These are phyloP conservation scores for Myiothlypis coronata DNA, from an alignment of 2,797 vertebrate species.

Conservation along the genomic window DNA sequence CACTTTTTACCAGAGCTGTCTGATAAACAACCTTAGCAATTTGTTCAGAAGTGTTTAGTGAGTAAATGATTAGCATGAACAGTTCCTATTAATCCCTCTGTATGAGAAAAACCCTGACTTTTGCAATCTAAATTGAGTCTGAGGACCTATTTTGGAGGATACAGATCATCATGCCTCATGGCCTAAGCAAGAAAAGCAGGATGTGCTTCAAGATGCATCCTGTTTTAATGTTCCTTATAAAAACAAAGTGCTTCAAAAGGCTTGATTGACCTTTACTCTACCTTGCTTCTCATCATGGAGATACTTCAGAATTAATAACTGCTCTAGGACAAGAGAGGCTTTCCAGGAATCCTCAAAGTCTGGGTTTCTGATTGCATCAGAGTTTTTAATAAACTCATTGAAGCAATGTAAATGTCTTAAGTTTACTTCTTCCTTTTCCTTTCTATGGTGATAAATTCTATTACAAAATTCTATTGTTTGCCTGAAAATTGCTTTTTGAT, in stretches of 20 bases:
- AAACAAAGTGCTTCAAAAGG: neutral
- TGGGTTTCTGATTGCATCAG: neutral
- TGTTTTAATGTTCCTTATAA: neutral
- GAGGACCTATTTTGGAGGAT: neutral
- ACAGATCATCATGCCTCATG: neutral
- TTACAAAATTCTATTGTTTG: neutral
- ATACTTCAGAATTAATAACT: neutral
- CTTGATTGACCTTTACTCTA: neutral
- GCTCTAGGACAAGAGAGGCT: neutral
- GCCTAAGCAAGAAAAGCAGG: neutral
- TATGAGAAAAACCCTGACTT: rapidly evolving
- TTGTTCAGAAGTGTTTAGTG: neutral
- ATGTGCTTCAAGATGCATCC: neutral
- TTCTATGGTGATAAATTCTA: neutral
- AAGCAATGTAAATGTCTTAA: neutral
- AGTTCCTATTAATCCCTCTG: neutral
- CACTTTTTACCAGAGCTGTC: neutral
- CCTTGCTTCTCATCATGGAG: neutral
- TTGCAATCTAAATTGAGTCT: neutral
- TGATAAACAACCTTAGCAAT: neutral
- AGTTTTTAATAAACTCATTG: neutral
- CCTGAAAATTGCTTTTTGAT: neutral
- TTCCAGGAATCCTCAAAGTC: neutral
- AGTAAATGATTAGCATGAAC: neutral
- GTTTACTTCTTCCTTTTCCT: neutral